Evolutionary conservation across 2,888 invertebrate species (phyloP).

Genomic region (Xestoiulus laeticollis): DNA sequence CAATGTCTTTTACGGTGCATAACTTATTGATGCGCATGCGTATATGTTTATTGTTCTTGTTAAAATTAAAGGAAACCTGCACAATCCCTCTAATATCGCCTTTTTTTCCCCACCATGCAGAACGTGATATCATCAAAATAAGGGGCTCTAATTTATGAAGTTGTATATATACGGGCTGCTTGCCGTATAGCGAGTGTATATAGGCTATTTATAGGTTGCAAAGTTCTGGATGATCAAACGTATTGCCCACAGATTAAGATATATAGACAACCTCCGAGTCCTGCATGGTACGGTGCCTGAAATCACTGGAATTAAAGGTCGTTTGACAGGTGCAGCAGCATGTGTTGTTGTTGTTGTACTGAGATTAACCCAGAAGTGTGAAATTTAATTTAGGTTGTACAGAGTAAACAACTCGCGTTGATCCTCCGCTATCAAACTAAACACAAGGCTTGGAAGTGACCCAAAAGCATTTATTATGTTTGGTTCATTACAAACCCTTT

Average conservation of each 20-base stretch:
- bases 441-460: conserved; percentile 10
- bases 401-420: conserved; percentile 26
- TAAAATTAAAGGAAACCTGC: too few species aligned
- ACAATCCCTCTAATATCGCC: too few species aligned
- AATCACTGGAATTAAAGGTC: conserved; percentile 2
- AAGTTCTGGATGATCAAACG: neutral
- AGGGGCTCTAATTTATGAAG: too few species aligned
- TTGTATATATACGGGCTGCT: too few species aligned
- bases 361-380: neutral
- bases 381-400: conserved; percentile 11
- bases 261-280: neutral
- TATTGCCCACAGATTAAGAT: neutral
- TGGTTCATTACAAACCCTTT: neutral
- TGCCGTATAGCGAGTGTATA: too few species aligned
- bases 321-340: neutral
- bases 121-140: too few species aligned
- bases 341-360: neutral
- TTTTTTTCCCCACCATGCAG: too few species aligned
- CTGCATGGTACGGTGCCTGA: neutral
- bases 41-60: too few species aligned
- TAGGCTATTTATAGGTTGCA: too few species aligned
- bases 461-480: conserved; percentile 26
- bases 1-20: too few species aligned
- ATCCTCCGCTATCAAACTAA: neutral
- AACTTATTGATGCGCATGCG: too few species aligned